Evolutionary conservation across 2,888 invertebrate genomes (phyloP).

Genomic region (Crocallis elinguaria): DNA sequence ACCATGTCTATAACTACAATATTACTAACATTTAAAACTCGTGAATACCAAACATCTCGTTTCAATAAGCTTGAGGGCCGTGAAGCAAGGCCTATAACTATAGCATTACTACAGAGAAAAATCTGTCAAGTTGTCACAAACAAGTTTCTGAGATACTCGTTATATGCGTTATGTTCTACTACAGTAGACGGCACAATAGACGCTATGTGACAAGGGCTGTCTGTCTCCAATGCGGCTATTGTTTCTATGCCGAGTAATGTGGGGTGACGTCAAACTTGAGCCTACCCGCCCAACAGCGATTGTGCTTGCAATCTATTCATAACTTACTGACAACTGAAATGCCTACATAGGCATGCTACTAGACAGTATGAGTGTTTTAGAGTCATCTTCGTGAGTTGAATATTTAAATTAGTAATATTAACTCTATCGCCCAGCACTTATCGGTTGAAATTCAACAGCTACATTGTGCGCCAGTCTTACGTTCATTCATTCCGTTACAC

Average conservation of each 20-base stretch:
- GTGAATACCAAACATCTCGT: too few species aligned
- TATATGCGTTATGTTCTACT: background rate
- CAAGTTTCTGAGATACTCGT: constrained; percentile 3
- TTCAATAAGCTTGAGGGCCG: too few species aligned
- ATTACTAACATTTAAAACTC: too few species aligned
- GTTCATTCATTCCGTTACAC: constrained; percentile 16
- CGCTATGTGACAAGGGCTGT: constrained; percentile 4
- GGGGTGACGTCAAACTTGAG: constrained; percentile 15
- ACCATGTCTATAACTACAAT: too few species aligned
- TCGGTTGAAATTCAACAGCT: too few species aligned
- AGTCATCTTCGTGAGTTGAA: too few species aligned
- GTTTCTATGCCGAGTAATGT: constrained; percentile 2
- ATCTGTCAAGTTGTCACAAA: background rate
- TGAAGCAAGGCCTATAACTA: too few species aligned
- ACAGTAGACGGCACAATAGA: constrained; percentile 15
- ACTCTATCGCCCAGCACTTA: too few species aligned
- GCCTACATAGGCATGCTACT: background rate
- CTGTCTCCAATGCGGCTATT: constrained; percentile 4
- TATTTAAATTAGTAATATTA: too few species aligned
- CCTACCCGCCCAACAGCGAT: background rate
- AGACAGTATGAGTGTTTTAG: background rate
- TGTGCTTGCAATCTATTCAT: constrained; percentile 13
- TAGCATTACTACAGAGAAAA: background rate
- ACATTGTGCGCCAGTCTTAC: too few species aligned
- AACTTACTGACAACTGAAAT: background rate